Base-by-base conservation (phyloP, 2,113 vertebrate species). In the Empidonax traillii region DNA sequence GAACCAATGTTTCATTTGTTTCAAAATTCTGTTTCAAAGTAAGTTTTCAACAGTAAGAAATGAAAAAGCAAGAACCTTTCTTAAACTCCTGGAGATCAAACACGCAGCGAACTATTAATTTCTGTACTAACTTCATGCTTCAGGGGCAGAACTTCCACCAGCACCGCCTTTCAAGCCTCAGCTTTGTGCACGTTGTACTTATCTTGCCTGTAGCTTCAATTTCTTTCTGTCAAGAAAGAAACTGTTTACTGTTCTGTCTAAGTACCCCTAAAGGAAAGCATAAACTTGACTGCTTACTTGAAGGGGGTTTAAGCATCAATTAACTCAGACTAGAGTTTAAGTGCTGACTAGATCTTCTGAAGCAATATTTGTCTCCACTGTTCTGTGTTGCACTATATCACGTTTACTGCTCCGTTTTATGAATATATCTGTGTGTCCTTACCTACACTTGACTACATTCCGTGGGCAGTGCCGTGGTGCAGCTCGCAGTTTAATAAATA, bases 381-480 rank as follows among this genome's bases (percentile, higher is more conserved):
- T 20, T 69, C 51, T 33, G 35, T 10, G 6, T 59, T 46, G 9
- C 56, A 14, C 47, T 15, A 9, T 1, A 73, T 37, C 35, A 52
- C 23, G 8, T 21, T 49, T 31, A 13, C 20, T 39, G 37, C 39
- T 61, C 39, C 1, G 1, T 24, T 15, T 8, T 20, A 44, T 0
- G 1, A 46, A 13, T 53, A 2, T 2, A 4, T 9, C 14, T 10
- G 8, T 14, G 24, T 23, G 41, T 27, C 24, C n/a, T 33, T 7
- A 4, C 8, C 21, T 19, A 1, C 4, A 1, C 10, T 6, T 3
- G 27, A 2, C n/a, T 6, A 1, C 4, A 18, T 6, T 23, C 31
- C 6, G 11, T 6, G 67, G 55, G 43, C 81, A 10, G 37, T 1
- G n/a, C 30, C 30, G 6, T 7, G 8, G 19, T 3, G 10, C 33